Evolutionary conservation across 1,140 invertebrate species (phyloP).

Genomic region (Laodelphax striatellus): DNA sequence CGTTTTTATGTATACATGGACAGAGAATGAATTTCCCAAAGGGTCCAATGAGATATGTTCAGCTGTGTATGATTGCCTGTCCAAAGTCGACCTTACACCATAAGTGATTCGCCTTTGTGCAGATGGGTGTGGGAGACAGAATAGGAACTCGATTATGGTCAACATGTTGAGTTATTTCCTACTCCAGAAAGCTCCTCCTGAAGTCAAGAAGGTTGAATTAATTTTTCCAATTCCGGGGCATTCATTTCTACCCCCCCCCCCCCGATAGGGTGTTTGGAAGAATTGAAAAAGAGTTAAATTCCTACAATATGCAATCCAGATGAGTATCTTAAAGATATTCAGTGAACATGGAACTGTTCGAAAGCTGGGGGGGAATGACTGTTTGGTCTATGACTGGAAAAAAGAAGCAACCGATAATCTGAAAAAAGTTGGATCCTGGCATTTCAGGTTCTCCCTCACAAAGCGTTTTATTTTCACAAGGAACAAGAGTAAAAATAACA

Average conservation of each 20-base stretch:
- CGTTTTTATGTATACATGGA: slow-evolving; percentile 26
- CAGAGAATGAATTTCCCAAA: slow-evolving; percentile 24
- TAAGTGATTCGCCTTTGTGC: slow-evolving; percentile 19
- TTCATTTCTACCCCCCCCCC: slow-evolving; percentile 24
- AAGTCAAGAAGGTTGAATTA: slow-evolving; percentile 21
- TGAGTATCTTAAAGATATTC: too few species aligned
- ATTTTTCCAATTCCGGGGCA: slow-evolving; percentile 23
- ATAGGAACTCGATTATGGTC: slow-evolving; percentile 28
- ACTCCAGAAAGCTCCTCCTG: slow-evolving; percentile 11
- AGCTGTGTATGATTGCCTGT: slow-evolving; percentile 25
- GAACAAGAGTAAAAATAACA: too few species aligned
- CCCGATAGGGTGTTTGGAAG: slow-evolving; percentile 26
- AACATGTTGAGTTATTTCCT: slow-evolving; percentile 23
- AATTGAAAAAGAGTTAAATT: slow-evolving; percentile 20
- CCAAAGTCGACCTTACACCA: slow-evolving; percentile 22
- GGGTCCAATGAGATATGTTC: slow-evolving; percentile 13
- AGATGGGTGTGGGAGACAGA: slow-evolving; percentile 26
- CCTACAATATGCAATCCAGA: too few species aligned
- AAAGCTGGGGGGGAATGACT: too few species aligned
- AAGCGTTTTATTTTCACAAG: too few species aligned
- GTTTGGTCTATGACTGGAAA: too few species aligned
- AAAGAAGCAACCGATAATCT: too few species aligned
- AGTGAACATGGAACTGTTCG: too few species aligned
- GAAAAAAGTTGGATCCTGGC: too few species aligned
- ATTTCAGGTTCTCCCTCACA: too few species aligned